Evolutionary conservation across 2,797 vertebrate species (phyloP).

Genomic region (Oryzias dopingdopingensis): DNA sequence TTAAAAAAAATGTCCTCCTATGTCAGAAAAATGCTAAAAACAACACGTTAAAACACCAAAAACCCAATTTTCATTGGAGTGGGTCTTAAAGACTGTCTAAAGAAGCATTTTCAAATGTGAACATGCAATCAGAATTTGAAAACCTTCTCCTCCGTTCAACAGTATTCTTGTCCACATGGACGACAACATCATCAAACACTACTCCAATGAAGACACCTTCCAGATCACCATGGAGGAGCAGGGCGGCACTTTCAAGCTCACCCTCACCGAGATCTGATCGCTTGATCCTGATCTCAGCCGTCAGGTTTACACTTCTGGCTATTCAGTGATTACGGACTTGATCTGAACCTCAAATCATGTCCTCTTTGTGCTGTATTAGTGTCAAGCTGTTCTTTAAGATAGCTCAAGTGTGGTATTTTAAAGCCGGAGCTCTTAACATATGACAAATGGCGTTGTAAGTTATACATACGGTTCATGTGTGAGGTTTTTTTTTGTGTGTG

Average conservation of each 20-base stretch:
- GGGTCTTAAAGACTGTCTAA: too few species aligned
- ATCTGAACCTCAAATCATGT: slow-evolving; percentile 29
- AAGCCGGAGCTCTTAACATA: slow-evolving; percentile 56
- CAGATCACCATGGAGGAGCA: slow-evolving; percentile 93
- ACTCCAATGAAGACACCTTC: slow-evolving; percentile 99
- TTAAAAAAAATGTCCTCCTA: too few species aligned
- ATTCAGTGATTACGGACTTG: slow-evolving; percentile 39
- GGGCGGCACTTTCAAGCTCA: slow-evolving; percentile 91
- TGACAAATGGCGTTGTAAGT: slow-evolving; percentile 27
- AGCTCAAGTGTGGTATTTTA: slow-evolving; percentile 17
- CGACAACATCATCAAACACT: slow-evolving; percentile 98
- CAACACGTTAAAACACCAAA: too few species aligned
- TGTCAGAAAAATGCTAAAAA: too few species aligned
- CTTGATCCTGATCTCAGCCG: slow-evolving; percentile 5
- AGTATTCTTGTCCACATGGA: slow-evolving; percentile 99
- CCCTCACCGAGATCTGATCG: slow-evolving; percentile 92
- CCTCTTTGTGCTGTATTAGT: slow-evolving; percentile 21
- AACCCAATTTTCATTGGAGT: too few species aligned
- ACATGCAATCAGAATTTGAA: too few species aligned
- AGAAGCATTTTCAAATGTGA: too few species aligned
- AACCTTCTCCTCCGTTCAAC: neutral
- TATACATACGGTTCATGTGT: slow-evolving; percentile 39
- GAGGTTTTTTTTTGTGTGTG: slow-evolving; percentile 29
- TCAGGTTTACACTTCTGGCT: slow-evolving; percentile 71
- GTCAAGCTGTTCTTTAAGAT: slow-evolving; percentile 11